phyloP scores from a whole-genome alignment of 1,140 invertebrate genomes.

The Macrocentrus cingulum region DNA sequence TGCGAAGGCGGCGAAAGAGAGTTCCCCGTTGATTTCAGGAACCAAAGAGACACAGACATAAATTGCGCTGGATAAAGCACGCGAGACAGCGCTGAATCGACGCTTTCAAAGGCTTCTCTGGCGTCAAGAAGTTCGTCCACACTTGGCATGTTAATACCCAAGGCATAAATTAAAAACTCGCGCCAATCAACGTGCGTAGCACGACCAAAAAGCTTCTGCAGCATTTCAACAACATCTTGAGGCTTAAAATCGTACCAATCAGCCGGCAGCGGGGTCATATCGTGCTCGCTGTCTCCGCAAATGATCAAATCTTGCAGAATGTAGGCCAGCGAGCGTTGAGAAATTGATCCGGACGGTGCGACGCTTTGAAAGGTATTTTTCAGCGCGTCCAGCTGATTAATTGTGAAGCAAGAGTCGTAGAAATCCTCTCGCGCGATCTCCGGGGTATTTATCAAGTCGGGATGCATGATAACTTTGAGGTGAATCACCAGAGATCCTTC shows the following conservation, averaged over 20 bases:
- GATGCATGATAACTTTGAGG: constrained; percentile 50
- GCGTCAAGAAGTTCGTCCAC: constrained; percentile 57
- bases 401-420: constrained; percentile 50
- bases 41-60: constrained; percentile 58
- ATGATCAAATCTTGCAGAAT: constrained; percentile 62
- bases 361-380: constrained; percentile 57
- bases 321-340: constrained; percentile 59
- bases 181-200: constrained; percentile 62
- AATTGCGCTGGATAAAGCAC: constrained; percentile 50
- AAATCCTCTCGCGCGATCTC: constrained; percentile 34
- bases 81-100: constrained; percentile 54
- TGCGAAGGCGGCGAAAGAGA: neutral
- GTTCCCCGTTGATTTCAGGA: constrained; percentile 32
- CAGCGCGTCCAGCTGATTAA: constrained; percentile 58
- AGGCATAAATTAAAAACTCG: constrained; percentile 64
- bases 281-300: constrained; percentile 30
- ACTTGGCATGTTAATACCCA: constrained; percentile 59
- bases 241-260: constrained; percentile 59
- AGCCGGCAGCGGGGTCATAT: constrained; percentile 51
- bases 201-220: constrained; percentile 57
- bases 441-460: constrained; percentile 30
- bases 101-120: constrained; percentile 51
- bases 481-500: constrained; percentile 55
- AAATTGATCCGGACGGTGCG: constrained; percentile 59
- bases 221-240: constrained; percentile 53